Evolutionary conservation across 2,113 vertebrate genomes (phyloP), one percentile per base, ranked within the genome.

Genomic region (Centropus bengalensis): DNA sequence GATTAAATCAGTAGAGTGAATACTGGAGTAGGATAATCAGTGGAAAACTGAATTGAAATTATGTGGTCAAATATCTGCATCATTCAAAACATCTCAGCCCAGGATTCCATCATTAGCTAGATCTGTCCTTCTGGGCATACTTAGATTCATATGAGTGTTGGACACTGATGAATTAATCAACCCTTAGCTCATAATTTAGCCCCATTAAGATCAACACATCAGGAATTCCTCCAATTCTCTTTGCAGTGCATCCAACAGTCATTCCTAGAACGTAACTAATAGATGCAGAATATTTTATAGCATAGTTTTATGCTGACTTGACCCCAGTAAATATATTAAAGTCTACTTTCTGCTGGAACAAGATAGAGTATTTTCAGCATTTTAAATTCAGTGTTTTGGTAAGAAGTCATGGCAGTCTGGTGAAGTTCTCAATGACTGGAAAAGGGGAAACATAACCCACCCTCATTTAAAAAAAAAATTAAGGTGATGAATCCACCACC

Each of bases 1-100:
- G 49, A 91, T 67, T 33, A 94, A 89, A 33, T 81, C 49, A 78
- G 36, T 18, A 86, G 59, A 92, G 75, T 80, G 87, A 96, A 94
- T 19, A 73, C 70, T 49, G 38, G 24, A 82, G 20, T 58, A 69
- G 1, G 9, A 69, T 11, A 82, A 6, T 45, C 51, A 74, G 14
- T 85, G 59, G 77, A 88, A 75, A 70, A 5, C 3, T 63, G 6
- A 36, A 49, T 33, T 82, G 64, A 59, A 86, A 20, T 49, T 78
- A 51, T 13, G 18, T 32, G 18, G 14, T 79, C 28, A 64, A 69
- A 36, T 68, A 32, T 30, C 18, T 58, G 6, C 40, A 36, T 54
- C 12, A 42, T 82, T 89, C 73, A 64, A 74, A 91, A 52, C 59
- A 64, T 27, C 40, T 79, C 44, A 82, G 14, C 12, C 30, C 18